Conservation (phyloP, 2,888 invertebrate species). For the Cistogaster globosa region DNA sequence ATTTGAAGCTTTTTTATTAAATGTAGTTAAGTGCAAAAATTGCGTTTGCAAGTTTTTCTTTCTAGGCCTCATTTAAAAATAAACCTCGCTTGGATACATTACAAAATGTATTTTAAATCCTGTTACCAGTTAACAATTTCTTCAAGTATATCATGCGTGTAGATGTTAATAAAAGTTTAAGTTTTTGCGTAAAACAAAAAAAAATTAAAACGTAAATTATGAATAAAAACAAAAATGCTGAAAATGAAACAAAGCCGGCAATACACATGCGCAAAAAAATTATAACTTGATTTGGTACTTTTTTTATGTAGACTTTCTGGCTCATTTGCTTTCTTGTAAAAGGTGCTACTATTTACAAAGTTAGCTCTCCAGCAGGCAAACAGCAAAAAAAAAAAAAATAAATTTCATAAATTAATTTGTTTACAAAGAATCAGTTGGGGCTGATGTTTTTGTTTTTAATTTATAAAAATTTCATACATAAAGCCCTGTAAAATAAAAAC, state of each 20-base stretch:
- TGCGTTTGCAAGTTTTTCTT: too few relatives aligned
- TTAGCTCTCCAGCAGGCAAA: not conserved
- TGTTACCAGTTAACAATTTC: not conserved
- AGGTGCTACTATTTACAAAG: conserved; percentile 18
- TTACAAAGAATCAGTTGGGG: conserved; percentile 46
- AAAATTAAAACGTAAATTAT: not conserved
- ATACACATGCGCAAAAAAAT: conserved; percentile 22
- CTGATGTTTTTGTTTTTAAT: conserved; percentile 10
- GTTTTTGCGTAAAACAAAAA: conserved; percentile 17
- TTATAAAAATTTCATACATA: conserved; percentile 49
- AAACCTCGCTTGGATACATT: too few relatives aligned
- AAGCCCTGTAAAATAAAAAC: conserved; percentile 39
- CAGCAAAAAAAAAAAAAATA: conserved; percentile 1
- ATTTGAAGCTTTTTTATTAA: too few relatives aligned
- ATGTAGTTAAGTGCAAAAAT: too few relatives aligned
- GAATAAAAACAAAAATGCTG: not conserved
- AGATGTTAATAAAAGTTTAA: conserved; percentile 7
- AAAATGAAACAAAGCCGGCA: conserved; percentile 31
- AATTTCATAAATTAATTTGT: conserved; percentile 22
- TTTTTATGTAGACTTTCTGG: conserved; percentile 38
- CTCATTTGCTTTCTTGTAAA: conserved; percentile 55
- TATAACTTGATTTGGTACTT: conserved; percentile 67
- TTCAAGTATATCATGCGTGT: not conserved
- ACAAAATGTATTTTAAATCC: too few relatives aligned
- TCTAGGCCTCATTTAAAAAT: too few relatives aligned